Base-by-base conservation (phyloP, 2,113 vertebrate species). In the Protomyctophum bolini region DNA sequence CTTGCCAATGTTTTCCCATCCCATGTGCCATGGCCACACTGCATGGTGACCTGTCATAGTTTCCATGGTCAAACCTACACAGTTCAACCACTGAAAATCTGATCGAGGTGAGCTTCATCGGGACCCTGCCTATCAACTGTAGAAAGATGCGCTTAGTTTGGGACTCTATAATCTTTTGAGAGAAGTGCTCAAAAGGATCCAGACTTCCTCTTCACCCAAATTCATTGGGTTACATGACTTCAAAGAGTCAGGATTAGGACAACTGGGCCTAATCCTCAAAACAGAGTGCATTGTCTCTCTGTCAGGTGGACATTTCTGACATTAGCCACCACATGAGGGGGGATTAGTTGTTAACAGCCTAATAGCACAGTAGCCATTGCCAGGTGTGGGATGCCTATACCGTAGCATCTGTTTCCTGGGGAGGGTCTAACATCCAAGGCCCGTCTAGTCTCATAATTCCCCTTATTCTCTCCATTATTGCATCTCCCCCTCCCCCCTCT, bases 351-450 rank as follows among this genome's bases (percentile, higher is more conserved):
- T 81, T 83, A 87, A 85, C 75, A 67, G 63, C 69, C 59, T 83
- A 56, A 83, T 73, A 73, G 79, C 76, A 71, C 85, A 86, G 83
- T 76, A 85, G 82, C 77, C 5, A 7, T 63, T 59, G 77, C 82
- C 82, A 89, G 83, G 86, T 86, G 86, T 83, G 73, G 78, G 66
- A 46, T 7, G 28, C 50, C 75, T 70, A 65, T 68, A 80, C 81
- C 14, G 59, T 67, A 66, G 58, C 69, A 66, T 78, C 76, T 72
- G 75, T 66, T 86, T 79, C 65, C 72, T 66, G 29, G n/a, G 51
- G 59, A 55, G 47, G 58, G 21, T 66, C 29, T 56, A 9, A 2
- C 57, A 63, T 68, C 58, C 48, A 49, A 62, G 54, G 51, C 29
- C 68, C 21, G 33, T 48, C 55, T 45, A 41, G 47, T 28, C 5